Percentiles rank a stretch among this genome's conserved stretches.
Conservation (phyloP, 1,140 invertebrate species). For the Zaprionus africanus region DNA sequence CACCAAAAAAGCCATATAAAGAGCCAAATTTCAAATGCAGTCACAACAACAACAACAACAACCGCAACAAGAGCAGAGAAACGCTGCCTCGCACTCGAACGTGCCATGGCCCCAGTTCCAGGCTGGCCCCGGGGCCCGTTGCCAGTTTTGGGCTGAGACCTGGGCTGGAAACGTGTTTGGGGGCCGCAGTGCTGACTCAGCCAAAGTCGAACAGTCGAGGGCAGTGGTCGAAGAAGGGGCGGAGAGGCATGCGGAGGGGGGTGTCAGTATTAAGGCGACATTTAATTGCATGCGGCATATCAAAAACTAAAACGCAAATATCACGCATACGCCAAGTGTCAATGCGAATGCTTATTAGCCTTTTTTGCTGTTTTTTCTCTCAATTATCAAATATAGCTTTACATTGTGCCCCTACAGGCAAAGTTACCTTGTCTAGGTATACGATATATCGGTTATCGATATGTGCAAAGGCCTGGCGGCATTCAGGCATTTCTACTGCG, state of each 20-base stretch:
- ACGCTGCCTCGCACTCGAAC: constrained; percentile 40
- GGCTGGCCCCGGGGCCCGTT: constrained; percentile 21
- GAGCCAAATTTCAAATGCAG: constrained; percentile 5
- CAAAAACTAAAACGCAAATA: constrained; percentile 49
- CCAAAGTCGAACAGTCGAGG: constrained; percentile 24
- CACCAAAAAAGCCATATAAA: constrained; percentile 41
- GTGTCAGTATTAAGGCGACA: constrained; percentile 29
- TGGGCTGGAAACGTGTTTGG: constrained; percentile 72
- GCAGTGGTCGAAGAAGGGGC: background rate
- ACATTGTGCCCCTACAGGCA: constrained; percentile 1
- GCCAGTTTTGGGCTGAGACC: constrained; percentile 56
- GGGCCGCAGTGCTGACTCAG: constrained; percentile 55
- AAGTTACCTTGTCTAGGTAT: no score
- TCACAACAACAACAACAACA: constrained; percentile 24
- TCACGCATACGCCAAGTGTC: constrained; percentile 69
- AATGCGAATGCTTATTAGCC: constrained; percentile 58
- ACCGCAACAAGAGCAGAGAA: constrained; percentile 30
- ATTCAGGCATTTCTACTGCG: constrained; percentile 10
- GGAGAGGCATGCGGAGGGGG: background rate
- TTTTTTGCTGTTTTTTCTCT: constrained; percentile 14
- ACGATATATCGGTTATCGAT: no score
- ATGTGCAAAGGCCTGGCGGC: constrained; percentile 3
- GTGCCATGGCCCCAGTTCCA: constrained; percentile 63
- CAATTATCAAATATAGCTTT: constrained; percentile 13
- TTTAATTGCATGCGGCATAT: constrained; percentile 40